phyloP scores from a whole-genome alignment of 2,888 invertebrate genomes.

The Operophtera brumata region DNA sequence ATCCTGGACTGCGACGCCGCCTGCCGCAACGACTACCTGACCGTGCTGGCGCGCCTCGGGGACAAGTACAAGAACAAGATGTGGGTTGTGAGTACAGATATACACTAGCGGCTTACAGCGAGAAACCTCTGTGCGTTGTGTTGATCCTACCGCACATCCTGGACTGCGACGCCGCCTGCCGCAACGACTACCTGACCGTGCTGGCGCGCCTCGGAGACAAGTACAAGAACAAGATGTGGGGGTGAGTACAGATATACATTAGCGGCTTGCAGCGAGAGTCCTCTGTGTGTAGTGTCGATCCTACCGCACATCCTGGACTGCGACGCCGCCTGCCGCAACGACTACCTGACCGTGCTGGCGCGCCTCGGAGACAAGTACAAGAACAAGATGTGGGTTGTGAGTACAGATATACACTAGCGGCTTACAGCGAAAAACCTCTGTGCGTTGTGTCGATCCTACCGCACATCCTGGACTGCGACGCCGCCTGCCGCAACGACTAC shows the following conservation, averaged over 20 bases:
- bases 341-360: constrained; percentile 87
- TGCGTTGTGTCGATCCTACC: constrained; percentile 96
- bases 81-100: constrained; percentile 90
- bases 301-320: constrained; percentile 98
- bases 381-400: constrained; percentile 95
- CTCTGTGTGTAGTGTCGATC: constrained; percentile 94
- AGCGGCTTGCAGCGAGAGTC: constrained; percentile 91
- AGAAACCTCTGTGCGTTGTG: constrained; percentile 94
- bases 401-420: constrained; percentile 82
- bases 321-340: constrained; percentile 93
- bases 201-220: constrained; percentile 90
- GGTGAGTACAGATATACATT: constrained; percentile 82
- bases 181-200: constrained; percentile 90
- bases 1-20: constrained; percentile 97
- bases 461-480: constrained; percentile 97
- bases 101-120: constrained; percentile 89
- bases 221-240: constrained; percentile 97
- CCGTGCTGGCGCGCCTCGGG: constrained; percentile 85
- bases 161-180: constrained; percentile 96
- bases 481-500: constrained; percentile 93
- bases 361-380: constrained; percentile 94
- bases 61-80: constrained; percentile 96
- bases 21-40: constrained; percentile 92
- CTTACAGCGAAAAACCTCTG: constrained; percentile 92
- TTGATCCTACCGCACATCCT: constrained; percentile 96